phyloP scores from a whole-genome alignment of 2,113 vertebrate genomes.

The Protomyctophum bolini region DNA sequence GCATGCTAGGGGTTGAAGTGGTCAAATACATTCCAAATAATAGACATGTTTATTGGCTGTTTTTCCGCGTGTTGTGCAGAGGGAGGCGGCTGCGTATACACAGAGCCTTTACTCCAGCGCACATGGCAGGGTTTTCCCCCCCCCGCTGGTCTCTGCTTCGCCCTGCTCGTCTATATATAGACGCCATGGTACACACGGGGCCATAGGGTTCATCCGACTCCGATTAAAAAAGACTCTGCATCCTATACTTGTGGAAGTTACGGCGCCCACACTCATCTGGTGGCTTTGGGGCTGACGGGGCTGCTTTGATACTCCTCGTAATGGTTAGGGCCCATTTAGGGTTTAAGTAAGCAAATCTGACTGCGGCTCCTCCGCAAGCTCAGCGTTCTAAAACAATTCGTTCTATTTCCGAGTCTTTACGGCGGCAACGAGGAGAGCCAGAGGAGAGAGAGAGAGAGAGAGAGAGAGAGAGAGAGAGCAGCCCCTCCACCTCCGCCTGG shows the following conservation, averaged over 20 bases:
- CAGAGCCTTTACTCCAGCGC: too few species aligned
- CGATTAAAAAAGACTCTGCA: not conserved
- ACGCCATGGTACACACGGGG: not conserved
- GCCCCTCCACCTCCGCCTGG: too few species aligned
- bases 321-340: constrained; percentile 8
- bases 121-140: too few species aligned
- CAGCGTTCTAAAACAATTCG: not conserved
- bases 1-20: too few species aligned
- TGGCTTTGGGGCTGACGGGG: constrained; percentile 8
- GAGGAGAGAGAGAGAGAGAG: not conserved
- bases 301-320: constrained; percentile 19
- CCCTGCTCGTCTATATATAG: too few species aligned
- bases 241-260: constrained; percentile 5
- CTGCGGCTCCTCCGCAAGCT: not conserved
- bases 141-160: too few species aligned
- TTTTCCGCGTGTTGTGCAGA: too few species aligned
- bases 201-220: not conserved
- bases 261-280: not conserved
- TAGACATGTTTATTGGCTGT: too few species aligned
- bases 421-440: not conserved
- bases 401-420: not conserved
- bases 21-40: too few species aligned
- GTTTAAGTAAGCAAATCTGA: constrained; percentile 24
- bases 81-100: too few species aligned
- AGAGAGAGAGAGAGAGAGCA: not conserved